Evolutionary conservation across 2,113 vertebrate species (phyloP).

Genomic region (Mobula hypostoma): DNA sequence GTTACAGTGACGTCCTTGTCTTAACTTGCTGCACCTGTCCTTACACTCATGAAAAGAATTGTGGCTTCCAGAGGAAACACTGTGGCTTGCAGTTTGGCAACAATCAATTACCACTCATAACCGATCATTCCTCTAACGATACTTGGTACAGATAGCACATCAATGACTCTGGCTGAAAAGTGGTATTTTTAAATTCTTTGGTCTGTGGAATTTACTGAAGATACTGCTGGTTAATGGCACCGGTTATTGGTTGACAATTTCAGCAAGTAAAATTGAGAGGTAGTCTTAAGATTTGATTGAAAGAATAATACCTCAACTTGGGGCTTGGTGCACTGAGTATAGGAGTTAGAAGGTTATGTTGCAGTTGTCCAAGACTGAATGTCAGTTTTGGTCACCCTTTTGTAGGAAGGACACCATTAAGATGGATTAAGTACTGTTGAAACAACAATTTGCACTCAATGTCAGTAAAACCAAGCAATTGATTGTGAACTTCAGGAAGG

Average conservation of each 20-base stretch:
- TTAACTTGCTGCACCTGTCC: not conserved
- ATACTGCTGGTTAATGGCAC: not conserved
- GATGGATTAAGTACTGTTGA: no score
- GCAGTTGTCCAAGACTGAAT: no score
- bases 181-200: not conserved
- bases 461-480: no score
- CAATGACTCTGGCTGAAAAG: not conserved
- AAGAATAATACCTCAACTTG: not conserved
- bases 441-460: no score
- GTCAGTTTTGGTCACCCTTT: no score
- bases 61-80: not conserved
- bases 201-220: not conserved
- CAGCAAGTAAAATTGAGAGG: not conserved
- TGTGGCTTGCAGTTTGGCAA: not conserved
- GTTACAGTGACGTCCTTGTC: not conserved
- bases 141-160: not conserved
- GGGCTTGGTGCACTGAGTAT: no score
- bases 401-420: no score
- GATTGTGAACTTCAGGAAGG: no score
- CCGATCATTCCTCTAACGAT: not conserved
- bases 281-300: not conserved
- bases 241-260: not conserved
- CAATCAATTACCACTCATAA: not conserved
- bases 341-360: no score
- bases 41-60: not conserved